These are phyloP conservation scores for Pungitius pungitius DNA, from an alignment of 2,113 vertebrate genomes.

Conservation along the genomic window DNA sequence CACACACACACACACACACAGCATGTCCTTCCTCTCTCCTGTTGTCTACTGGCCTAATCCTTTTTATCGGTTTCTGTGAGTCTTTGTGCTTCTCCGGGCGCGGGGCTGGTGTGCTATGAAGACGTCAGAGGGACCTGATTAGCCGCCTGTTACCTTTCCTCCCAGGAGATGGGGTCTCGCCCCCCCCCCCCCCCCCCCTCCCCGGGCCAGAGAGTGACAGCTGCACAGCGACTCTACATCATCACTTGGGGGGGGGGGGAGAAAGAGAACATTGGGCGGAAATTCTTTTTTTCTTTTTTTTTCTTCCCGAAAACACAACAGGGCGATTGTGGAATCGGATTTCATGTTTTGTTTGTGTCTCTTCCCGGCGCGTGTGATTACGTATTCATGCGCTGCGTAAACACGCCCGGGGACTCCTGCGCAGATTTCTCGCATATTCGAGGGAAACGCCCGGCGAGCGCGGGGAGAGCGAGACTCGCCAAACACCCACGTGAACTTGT, in stretches of 20 bases:
- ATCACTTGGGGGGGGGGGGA: conserved; percentile 34
- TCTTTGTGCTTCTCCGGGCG: conserved; percentile 44
- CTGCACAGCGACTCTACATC: conserved; percentile 44
- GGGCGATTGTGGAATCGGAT: neutral
- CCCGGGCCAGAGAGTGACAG: conserved; percentile 60
- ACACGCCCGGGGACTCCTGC: neutral
- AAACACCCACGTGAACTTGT: conserved; percentile 59
- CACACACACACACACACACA: conserved; percentile 35
- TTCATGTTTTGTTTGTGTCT: neutral
- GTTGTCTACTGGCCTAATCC: conserved; percentile 66
- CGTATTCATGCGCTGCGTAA: conserved; percentile 6
- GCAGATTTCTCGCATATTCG: neutral
- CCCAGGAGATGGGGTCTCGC: conserved; percentile 67
- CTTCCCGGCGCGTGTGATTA: conserved; percentile 10
- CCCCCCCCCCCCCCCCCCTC: too few species aligned
- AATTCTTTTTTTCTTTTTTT: neutral
- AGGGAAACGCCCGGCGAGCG: neutral
- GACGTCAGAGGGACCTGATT: conserved; percentile 77
- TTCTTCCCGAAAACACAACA: conserved; percentile 6
- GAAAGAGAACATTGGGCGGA: neutral
- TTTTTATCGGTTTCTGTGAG: conserved; percentile 61
- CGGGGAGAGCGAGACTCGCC: conserved; percentile 21
- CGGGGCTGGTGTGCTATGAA: conserved; percentile 68
- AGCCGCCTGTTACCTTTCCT: conserved; percentile 68
- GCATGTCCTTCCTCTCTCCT: conserved; percentile 64